These are phyloP conservation scores for Idaea dimidiata DNA, from an alignment of 2,888 invertebrate genomes.

Conservation along the genomic window DNA sequence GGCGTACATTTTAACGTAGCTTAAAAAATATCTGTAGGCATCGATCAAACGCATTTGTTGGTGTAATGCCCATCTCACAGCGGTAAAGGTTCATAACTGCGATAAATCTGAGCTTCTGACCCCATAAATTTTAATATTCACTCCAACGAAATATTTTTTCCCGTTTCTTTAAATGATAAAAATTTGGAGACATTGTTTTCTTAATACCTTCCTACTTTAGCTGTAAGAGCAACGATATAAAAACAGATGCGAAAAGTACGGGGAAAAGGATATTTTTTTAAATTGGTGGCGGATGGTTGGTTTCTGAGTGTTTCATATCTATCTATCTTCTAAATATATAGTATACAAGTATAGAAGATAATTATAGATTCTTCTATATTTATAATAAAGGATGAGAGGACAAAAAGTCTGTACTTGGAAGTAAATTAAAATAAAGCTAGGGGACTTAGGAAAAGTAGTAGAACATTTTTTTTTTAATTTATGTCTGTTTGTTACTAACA, in stretches of 20 bases:
- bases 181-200: neutral
- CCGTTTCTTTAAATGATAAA: slow-evolving; percentile 5
- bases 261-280: too few species aligned
- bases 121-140: slow-evolving; percentile 26
- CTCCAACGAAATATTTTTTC: neutral
- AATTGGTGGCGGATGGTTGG: too few species aligned
- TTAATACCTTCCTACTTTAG: neutral
- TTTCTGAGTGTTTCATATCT: too few species aligned
- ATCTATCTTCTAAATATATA: too few species aligned
- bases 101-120: slow-evolving; percentile 25
- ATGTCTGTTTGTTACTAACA: too few species aligned
- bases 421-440: too few species aligned
- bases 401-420: too few species aligned
- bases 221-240: neutral
- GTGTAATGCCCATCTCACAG: slow-evolving; percentile 14
- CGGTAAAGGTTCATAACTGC: slow-evolving; percentile 19
- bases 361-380: too few species aligned
- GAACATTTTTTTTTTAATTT: too few species aligned
- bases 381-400: too few species aligned
- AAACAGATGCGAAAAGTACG: neutral
- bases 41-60: slow-evolving; percentile 19
- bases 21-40: slow-evolving; percentile 21
- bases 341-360: too few species aligned
- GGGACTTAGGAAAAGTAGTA: too few species aligned
- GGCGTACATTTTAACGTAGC: neutral